Evolutionary conservation across 1,140 invertebrate species (phyloP), one percentile per base, ranked within the genome.

Genomic region (Ladona fulva): DNA sequence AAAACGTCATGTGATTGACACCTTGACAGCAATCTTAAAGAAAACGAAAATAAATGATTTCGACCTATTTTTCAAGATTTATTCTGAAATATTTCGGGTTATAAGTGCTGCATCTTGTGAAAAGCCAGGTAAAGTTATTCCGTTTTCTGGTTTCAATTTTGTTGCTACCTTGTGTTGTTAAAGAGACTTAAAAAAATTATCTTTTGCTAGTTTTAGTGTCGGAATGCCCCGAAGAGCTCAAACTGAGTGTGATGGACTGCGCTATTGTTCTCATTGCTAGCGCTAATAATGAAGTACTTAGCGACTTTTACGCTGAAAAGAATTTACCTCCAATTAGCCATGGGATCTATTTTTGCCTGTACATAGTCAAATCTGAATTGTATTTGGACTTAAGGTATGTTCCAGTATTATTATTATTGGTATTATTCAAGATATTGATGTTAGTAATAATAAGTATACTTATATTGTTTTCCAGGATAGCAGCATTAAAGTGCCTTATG

Each of bases 311-410:
- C 78, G 81, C 78, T 10, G 85, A 86, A 80, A 81, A 86, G 59
- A 86, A 89, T 81, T 83, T 87, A 14, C 84, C 87, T 0, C 84
- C 87, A 80, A 79, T 91, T 52, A 89, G 88, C 25, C 87, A 90
- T 80, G 87, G 87, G 76, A 85, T 91, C 77, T 90, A 88, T 82
- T 83, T 89, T 11, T 87, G 86, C 73, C 81, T 89, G 10, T 86
- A 89, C 80, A 82, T 91, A 25, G 89, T 88, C 3, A 90, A 88
- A 83, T 83, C 83, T 73, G 89, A 91, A 83, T 88, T 87, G 81
- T 85, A 87, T 24, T 84, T 83, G 79, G 79, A 83, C 22, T 82
- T 92, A 12, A 89, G 87, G 90, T 90, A 84, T 78, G 74, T 78
- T 80, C 22, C 25, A 66, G 29, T 8, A 8, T 37, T 14, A n/a